Percentiles rank a stretch among this genome's conserved stretches.
Conservation (phyloP, 2,113 vertebrate genomes). For the Microcebus jonahi region DNA sequence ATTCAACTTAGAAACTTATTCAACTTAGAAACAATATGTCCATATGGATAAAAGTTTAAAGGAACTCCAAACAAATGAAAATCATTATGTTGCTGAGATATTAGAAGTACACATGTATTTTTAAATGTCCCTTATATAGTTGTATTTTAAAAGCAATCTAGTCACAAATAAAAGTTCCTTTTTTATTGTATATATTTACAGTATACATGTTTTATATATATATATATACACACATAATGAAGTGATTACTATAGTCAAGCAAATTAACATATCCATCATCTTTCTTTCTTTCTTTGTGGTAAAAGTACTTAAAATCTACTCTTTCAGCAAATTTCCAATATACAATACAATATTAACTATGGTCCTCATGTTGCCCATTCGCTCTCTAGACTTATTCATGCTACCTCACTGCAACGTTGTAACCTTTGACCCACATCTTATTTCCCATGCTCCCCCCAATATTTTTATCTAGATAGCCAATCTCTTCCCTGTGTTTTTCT, state of each 20-base stretch:
- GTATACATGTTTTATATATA: neutral
- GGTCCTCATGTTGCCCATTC: neutral
- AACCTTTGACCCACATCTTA: neutral
- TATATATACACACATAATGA: neutral
- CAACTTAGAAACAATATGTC: constrained; percentile 11
- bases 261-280: neutral
- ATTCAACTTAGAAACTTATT: constrained; percentile 27
- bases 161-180: neutral
- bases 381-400: neutral
- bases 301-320: neutral
- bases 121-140: neutral
- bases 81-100: neutral
- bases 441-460: neutral
- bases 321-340: neutral
- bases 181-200: neutral
- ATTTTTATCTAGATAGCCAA: neutral
- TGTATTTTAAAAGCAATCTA: constrained; percentile 36
- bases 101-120: neutral
- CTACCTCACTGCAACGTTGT: neutral
- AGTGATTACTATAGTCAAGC: neutral
- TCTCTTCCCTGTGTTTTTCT: neutral
- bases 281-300: neutral
- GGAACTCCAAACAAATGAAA: neutral
- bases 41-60: constrained; percentile 17
- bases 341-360: neutral